Evolutionary conservation across 2,797 vertebrate genomes (phyloP), one percentile per base, ranked within the genome.

Genomic region (Acrossocheilus wenchowensis): DNA sequence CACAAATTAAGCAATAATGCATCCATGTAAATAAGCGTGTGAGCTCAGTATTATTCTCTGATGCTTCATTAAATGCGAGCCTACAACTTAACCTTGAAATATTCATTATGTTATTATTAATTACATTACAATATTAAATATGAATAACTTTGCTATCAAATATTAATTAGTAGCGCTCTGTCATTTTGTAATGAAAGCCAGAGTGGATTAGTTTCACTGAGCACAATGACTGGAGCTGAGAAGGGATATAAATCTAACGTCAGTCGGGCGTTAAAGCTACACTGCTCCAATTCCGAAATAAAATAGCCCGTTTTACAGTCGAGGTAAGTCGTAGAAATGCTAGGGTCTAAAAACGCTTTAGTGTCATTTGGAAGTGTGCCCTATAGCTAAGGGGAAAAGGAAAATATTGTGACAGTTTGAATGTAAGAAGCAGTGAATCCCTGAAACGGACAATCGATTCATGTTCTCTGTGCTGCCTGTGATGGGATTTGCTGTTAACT

Each of bases 81-180:
- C 84, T 84, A 91, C 80, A 90, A 87, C 90, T 87, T 91, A 85
- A 90, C 75, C 86, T 36, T 91, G 82, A 90, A 91, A 90, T 89
- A 91, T 91, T 91, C 86, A 91, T 89, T 73, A 87, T 89, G 89
- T 91, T 91, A 86, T 91, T 90, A 91, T 91, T 91, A 91, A 91
- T 91, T 89, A 89, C 87, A 90, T 88, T 84, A 86, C 86, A 36
- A 66, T 86, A 90, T 91, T 88, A 91, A 91, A 91, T 88, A 91
- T 91, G 86, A 88, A 91, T 91, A 85, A 85, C 82, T 87, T 87
- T 43, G 39, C 82, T 83, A 89, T 91, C 57, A 90, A 91, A 90
- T 90, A 91, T 91, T 91, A 90, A 91, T 91, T 90, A 90, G 84
- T n/a, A 77, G 62, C 15, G 71, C 87, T 90, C 84, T 88, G 89